Base-by-base conservation (phyloP, 2,797 vertebrate genomes). In the Anas capensis region DNA sequence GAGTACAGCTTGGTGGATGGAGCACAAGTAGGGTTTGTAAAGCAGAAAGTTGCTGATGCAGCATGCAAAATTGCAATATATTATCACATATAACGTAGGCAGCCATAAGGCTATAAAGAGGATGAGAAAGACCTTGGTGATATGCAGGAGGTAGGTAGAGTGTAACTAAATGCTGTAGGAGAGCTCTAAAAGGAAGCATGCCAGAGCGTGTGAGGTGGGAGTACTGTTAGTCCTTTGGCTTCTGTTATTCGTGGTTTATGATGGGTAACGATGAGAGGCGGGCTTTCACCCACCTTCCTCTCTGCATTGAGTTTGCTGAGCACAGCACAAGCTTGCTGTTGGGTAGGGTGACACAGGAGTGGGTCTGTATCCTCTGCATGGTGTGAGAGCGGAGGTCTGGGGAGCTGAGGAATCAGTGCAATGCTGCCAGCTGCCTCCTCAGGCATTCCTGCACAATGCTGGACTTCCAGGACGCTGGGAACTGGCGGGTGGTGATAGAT, bases 401-500 rank as follows among this genome's bases (percentile, higher is more conserved):
- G 60, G 46, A 96, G 90, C 86, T 92, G 53, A 89, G 12, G 46
- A 95, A 92, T 86, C 34, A 24, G 80, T 95, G 82, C 86, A 82
- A 24, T 33, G 46, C 54, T 96, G 76, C 62, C 89, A 96, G 49
- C 80, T 79, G 86, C 88, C 53, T 96, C 54, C 60, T 83, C 4
- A 44, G 70, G 69, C 94, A 68, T 89, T 88, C 79, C 89, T 61
- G 23, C 46, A 18, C 42, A 27, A 46, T 31, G 27, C 71, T 85
- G 54, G 68, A 34, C 13, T 86, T 75, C 7, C 79, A 86, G 38
- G 23, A 44, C 8, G 1, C 13, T 14, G 16, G 57, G 60, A 76
- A 7, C 2, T 9, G 66, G 33, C 72, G 80, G 48, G 18, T 78
- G 72, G 14, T 21, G 12, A 54, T 29, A 84, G 95, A 92, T 5